Evolutionary conservation across 2,797 vertebrate species (phyloP).

Genomic region (Merluccius polli): DNA sequence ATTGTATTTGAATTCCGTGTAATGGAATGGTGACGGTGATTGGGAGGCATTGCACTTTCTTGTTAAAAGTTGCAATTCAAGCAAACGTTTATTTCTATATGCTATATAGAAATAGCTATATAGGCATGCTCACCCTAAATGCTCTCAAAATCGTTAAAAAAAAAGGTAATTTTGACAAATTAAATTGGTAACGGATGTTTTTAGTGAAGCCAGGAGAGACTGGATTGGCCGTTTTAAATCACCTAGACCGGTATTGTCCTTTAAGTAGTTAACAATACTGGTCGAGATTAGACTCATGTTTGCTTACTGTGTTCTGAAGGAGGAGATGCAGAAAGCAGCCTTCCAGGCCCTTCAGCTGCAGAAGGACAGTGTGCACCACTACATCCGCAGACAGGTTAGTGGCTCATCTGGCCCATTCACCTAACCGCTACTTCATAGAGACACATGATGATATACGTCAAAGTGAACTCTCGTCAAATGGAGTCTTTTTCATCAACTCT

Average conservation of each 20-base stretch:
- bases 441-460: background rate
- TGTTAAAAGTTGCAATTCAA: background rate
- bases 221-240: background rate
- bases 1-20: background rate
- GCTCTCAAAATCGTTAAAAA: background rate
- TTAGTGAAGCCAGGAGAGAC: background rate
- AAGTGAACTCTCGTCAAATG: background rate
- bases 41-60: background rate
- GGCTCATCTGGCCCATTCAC: background rate
- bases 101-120: background rate
- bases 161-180: background rate
- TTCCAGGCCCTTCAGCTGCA: conserved; percentile 94
- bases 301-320: conserved; percentile 64
- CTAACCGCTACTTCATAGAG: background rate
- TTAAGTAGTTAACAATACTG: conserved; percentile 30
- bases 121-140: background rate
- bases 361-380: conserved; percentile 85
- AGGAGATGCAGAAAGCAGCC: conserved; percentile 91
- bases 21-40: background rate
- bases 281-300: conserved; percentile 50
- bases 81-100: background rate
- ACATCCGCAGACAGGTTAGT: conserved; percentile 88
- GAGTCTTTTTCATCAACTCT: background rate
- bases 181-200: background rate
- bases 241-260: background rate